These are phyloP conservation scores for Calypte anna DNA, from an alignment of 2,113 vertebrate genomes.

Conservation along the genomic window DNA sequence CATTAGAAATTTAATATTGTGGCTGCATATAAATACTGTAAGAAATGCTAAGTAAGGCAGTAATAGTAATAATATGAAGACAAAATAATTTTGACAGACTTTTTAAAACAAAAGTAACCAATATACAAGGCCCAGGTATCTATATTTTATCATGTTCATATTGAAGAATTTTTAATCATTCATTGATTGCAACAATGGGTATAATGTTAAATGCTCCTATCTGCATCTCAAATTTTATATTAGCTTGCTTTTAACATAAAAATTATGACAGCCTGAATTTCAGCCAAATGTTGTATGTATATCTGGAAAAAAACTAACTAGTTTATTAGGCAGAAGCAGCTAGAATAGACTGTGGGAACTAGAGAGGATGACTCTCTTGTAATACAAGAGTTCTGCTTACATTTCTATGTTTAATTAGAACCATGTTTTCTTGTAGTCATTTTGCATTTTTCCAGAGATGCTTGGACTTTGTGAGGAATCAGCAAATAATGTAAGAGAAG, in stretches of 20 bases:
- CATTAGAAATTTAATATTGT: background rate
- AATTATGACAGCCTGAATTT: background rate
- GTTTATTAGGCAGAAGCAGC: background rate
- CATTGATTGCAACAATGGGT: background rate
- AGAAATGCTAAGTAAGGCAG: background rate
- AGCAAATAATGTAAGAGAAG: background rate
- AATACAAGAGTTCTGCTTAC: background rate
- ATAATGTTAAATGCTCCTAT: background rate
- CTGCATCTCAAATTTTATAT: background rate
- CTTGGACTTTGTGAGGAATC: background rate
- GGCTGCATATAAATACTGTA: background rate
- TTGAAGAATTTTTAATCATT: background rate
- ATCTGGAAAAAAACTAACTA: background rate
- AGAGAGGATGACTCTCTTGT: background rate
- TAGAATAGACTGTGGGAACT: background rate
- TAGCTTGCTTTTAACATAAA: background rate
- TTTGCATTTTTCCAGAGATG: background rate
- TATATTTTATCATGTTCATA: background rate
- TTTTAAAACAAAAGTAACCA: background rate
- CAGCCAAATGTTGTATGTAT: fast-evolving
- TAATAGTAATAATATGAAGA: background rate
- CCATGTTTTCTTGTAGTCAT: background rate
- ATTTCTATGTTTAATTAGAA: background rate
- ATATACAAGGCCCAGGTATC: background rate
- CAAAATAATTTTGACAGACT: background rate